These are phyloP conservation scores for Lagria hirta DNA, from an alignment of 2,888 invertebrate genomes.

Conservation along the genomic window DNA sequence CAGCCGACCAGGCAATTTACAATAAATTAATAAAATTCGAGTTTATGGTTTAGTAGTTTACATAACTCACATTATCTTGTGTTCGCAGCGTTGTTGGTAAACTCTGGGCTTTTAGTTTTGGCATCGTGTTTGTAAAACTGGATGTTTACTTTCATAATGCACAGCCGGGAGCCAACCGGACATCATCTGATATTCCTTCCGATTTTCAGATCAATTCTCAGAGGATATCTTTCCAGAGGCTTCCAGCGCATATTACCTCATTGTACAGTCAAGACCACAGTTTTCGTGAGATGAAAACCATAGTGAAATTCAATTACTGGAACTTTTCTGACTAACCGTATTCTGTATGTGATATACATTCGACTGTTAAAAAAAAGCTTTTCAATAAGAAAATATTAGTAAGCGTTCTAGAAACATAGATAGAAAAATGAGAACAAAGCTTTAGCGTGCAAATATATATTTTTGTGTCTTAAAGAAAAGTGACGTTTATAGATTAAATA, in stretches of 20 bases:
- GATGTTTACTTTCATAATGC: conserved; percentile 31
- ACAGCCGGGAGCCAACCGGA: conserved; percentile 26
- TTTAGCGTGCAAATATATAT: too few species aligned
- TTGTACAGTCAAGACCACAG: conserved; percentile 23
- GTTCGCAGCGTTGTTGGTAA: conserved; percentile 19
- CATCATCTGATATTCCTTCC: conserved; percentile 34
- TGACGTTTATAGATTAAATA: too few species aligned
- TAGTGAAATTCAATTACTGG: conserved; percentile 23
- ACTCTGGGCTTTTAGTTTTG: conserved; percentile 11
- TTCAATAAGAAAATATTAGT: too few species aligned
- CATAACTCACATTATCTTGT: conserved; percentile 18
- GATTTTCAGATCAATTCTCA: conserved; percentile 32
- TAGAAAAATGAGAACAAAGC: too few species aligned
- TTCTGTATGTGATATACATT: conserved; percentile 16
- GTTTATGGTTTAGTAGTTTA: conserved; percentile 8
- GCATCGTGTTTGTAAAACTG: conserved; percentile 25
- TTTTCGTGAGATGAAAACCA: conserved; percentile 25
- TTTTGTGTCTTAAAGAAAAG: too few species aligned
- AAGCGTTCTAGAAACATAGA: too few species aligned
- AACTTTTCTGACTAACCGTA: conserved; percentile 18
- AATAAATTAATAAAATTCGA: conserved; percentile 6
- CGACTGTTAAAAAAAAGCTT: too few species aligned
- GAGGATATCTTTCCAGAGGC: conserved; percentile 23
- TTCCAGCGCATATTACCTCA: conserved; percentile 19
- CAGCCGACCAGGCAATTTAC: background rate